Percentiles rank a stretch among this genome's conserved stretches.
These are phyloP conservation scores for Syngnathus acus DNA, from an alignment of 2,797 vertebrate species.

Conservation along the genomic window DNA sequence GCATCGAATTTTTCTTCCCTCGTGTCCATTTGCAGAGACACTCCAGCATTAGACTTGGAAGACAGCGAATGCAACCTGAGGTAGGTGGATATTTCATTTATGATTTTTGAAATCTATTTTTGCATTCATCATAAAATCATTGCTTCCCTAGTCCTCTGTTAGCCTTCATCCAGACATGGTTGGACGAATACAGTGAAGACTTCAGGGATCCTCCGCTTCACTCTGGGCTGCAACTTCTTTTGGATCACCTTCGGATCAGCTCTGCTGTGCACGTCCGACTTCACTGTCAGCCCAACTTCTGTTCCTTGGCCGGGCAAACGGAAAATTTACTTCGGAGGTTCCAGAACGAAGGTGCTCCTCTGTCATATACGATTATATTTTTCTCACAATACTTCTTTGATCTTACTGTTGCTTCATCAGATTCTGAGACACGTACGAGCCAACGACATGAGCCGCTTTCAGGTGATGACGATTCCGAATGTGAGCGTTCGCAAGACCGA, in stretches of 20 bases:
- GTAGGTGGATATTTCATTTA: constrained; percentile 36
- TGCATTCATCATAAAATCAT: not conserved
- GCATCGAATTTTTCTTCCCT: not conserved
- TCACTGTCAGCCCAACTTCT: constrained; percentile 56
- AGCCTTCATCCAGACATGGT: constrained; percentile 68
- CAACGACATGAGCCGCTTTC: constrained; percentile 31
- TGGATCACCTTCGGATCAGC: constrained; percentile 67
- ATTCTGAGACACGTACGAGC: constrained; percentile 16
- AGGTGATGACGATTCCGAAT: constrained; percentile 54
- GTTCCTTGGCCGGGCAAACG: constrained; percentile 52
- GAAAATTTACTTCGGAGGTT: constrained; percentile 59
- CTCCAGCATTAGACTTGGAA: constrained; percentile 47
- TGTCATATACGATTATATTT: not conserved
- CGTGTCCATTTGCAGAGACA: constrained; percentile 46
- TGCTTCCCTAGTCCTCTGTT: constrained; percentile 45
- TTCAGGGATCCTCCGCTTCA: constrained; percentile 74
- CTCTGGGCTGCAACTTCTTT: constrained; percentile 55
- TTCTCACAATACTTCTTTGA: not conserved
- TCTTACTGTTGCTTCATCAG: constrained; percentile 22
- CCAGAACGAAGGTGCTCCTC: constrained; percentile 52
- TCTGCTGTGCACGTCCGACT: constrained; percentile 38
- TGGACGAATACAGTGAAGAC: constrained; percentile 76
- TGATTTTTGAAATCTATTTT: not conserved
- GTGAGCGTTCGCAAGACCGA: constrained; percentile 34
- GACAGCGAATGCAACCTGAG: constrained; percentile 47